Conservation (phyloP, 2,888 invertebrate genomes). For the Lepidonotus clava region DNA sequence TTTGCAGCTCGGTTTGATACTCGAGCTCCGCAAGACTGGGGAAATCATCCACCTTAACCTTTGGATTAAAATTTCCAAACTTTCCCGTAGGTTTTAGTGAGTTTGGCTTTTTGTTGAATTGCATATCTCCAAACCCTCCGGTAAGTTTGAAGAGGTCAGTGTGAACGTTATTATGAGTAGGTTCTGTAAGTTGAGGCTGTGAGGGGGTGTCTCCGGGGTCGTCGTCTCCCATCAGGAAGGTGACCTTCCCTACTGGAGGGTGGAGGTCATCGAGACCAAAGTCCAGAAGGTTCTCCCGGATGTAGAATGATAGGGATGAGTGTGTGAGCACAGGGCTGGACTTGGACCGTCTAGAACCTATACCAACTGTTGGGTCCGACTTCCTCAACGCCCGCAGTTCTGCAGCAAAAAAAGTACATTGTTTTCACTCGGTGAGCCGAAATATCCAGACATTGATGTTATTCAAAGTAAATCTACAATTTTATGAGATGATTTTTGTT, state of each 20-base stretch:
- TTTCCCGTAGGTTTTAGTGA: background rate
- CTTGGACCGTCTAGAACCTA: background rate
- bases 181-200: background rate
- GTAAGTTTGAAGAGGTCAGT: background rate
- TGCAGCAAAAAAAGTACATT: too few species aligned
- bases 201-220: background rate
- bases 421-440: too few species aligned
- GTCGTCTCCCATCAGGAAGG: background rate
- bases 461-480: too few species aligned
- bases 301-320: background rate
- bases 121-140: background rate
- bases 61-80: background rate
- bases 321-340: background rate
- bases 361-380: too few species aligned
- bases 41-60: background rate
- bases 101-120: background rate
- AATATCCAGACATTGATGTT: too few species aligned
- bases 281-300: constrained; percentile 7
- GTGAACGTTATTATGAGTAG: background rate
- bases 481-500: too few species aligned
- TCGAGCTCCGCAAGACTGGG: background rate
- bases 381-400: too few species aligned
- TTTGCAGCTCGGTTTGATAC: background rate
- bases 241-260: background rate
- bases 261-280: background rate